Evolutionary conservation across 2,888 invertebrate genomes (phyloP), one percentile per base, ranked within the genome.

Genomic region (Ischnus inquisitorius): DNA sequence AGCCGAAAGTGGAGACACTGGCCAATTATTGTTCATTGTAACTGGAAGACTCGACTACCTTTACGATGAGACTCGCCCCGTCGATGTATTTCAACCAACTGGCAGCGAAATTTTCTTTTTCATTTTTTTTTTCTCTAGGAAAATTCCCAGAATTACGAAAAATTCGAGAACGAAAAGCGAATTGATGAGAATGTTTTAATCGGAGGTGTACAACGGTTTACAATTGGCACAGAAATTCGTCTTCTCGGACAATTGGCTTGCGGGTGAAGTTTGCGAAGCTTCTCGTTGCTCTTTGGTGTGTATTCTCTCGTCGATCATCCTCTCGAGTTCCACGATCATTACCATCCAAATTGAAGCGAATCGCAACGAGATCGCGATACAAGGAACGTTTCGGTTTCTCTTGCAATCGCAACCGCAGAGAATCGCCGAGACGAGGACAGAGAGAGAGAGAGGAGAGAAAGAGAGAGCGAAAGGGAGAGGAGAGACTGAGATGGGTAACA

Each of bases 21-120:
- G 54, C 75, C 34, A 2, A 81, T 74, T 39, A 39, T 22, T 28
- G 19, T 62, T 60, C 16, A 68, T 69, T 69, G 43, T 65, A 72
- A 60, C 62, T 83, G 83, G 80, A 83, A 83, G 83, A 83, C 77
- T 83, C 83, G 83, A 83, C 83, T 77, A 83, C 76, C 80, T 62
- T 80, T 68, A 80, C 76, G 78, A 80, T 75, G 82, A 81, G 72
- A 77, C 67, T 71, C 62, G 60, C 75, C 81, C 60, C 85, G 88
- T 86, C 87, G 87, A 88, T 88, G 87, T 88, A 88, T 88, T 88
- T 88, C 87, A 82, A 82, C 64, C 54, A 48, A 79, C 48, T 46
- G 79, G 76, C 79, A 79, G 71, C 79, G 57, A 41, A 62, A 64
- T 34, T 34, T 34, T 34, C 8, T 34, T 34, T 34, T 34, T 34